Evolutionary conservation across 2,888 invertebrate species (phyloP), one percentile per base, ranked within the genome.

Genomic region (Dicycla oo): DNA sequence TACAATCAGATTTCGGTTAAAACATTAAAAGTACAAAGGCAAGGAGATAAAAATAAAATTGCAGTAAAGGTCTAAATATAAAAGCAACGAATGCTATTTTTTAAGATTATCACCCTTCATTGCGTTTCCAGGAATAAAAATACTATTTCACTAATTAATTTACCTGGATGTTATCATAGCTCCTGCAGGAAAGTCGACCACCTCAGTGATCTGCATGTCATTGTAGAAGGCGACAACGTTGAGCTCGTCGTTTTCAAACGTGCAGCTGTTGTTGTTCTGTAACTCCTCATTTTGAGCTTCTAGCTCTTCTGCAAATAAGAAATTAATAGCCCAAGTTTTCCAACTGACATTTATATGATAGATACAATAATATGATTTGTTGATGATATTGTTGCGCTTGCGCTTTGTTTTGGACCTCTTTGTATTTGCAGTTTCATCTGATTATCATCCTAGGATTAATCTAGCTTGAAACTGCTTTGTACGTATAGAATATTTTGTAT

Each of bases 141-240:
- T 38, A 8, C 38, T 38, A 38, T 38, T 38, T 38, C 38, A 38
- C 38, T 38, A 38, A 38, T 38, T 38, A 38, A 38, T 45, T 78
- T 90, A 97, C 97, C 97, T 97, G 53, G 97, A 97, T 75, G 97
- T 96, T 76, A 98, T 96, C 49, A 97, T 95, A 15, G 98, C 96
- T 20, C 98, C 98, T 0, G 98, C 97, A 0, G 98, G 97, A 90
- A 98, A 98, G 83, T 98, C 98, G 0, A 98, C 97, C 3, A 97
- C 96, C 87, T 98, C 98, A 0, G 97, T 97, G 67, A 98, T 97
- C 89, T 97, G 97, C 87, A 98, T 96, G 88, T 98, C 98, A 77
- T 98, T 98, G 89, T 97, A 98, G 91, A 98, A 98, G 0, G 98
- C 97, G 0, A 98, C 97, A 0, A 98, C 97, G 89, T 98, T 97